phyloP scores from a whole-genome alignment of 2,888 invertebrate species.

The Fragum fragum region DNA sequence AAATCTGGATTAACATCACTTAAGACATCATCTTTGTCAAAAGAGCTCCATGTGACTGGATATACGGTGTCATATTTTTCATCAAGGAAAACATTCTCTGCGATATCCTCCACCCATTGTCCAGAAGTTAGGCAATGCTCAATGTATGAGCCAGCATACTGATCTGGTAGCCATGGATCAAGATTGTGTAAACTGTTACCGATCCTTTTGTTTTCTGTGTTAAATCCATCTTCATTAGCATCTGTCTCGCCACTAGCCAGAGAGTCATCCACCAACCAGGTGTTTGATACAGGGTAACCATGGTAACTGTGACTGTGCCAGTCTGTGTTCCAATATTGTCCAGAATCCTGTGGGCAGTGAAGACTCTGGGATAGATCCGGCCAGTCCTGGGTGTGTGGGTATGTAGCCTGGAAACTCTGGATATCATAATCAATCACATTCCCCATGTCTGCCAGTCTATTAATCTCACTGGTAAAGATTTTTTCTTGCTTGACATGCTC shows the following conservation, averaged over 20 bases:
- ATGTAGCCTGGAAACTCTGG: conserved; percentile 60
- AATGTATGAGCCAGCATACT: background rate
- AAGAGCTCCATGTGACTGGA: conserved; percentile 23
- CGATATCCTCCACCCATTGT: conserved; percentile 5
- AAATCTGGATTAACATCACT: background rate
- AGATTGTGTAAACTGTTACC: background rate
- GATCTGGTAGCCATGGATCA: conserved; percentile 6
- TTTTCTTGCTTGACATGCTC: background rate
- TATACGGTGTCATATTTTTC: conserved; percentile 16
- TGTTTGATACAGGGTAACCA: conserved; percentile 5
- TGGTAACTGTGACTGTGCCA: conserved; percentile 27
- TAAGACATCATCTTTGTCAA: conserved; percentile 19
- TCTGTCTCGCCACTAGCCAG: background rate
- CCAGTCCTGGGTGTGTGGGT: conserved; percentile 66
- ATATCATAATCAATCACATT: conserved; percentile 49
- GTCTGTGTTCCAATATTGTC: conserved; percentile 28
- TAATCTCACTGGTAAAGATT: background rate
- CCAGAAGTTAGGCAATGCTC: background rate
- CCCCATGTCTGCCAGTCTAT: conserved; percentile 18
- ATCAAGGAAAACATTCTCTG: background rate
- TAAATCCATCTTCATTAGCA: background rate
- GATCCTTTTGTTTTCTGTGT: background rate
- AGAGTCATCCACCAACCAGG: conserved; percentile 9
- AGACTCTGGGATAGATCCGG: conserved; percentile 46
- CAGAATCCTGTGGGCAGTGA: background rate